These are phyloP conservation scores for Neotoma lepida DNA, from an alignment of 2,113 vertebrate genomes.

Conservation along the genomic window DNA sequence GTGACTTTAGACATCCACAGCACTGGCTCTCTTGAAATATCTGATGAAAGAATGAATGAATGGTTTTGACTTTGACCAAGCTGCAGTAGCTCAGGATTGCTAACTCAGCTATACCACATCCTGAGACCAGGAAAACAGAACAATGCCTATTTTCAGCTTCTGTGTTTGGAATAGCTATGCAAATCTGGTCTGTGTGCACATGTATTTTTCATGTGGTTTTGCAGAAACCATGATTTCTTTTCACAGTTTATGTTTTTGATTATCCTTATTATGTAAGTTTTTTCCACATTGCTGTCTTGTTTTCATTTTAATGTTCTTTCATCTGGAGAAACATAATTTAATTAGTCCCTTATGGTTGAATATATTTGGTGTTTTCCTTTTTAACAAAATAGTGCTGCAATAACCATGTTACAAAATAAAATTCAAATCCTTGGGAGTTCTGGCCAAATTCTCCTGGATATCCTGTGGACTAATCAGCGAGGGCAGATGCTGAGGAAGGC, in stretches of 20 bases:
- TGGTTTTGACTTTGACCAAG: not conserved
- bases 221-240: not conserved
- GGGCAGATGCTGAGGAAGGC: not conserved
- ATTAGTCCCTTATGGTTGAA: conserved; percentile 59
- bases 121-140: not conserved
- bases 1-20: not conserved
- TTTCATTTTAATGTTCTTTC: conserved; percentile 61
- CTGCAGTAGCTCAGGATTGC: not conserved
- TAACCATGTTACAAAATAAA: conserved; percentile 63
- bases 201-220: not conserved
- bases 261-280: conserved; percentile 18
- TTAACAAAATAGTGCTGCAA: conserved; percentile 57
- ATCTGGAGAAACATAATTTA: conserved; percentile 66
- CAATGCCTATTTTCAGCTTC: not conserved
- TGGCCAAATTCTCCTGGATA: not conserved
- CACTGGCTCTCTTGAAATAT: not conserved
- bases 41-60: not conserved
- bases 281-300: not conserved
- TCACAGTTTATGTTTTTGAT: conserved; percentile 26
- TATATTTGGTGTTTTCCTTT: conserved; percentile 50
- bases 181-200: not conserved
- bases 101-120: not conserved
- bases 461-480: not conserved
- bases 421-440: conserved; percentile 1
- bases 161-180: not conserved